phyloP scores from a whole-genome alignment of 2,113 vertebrate species.

The Grus americana region DNA sequence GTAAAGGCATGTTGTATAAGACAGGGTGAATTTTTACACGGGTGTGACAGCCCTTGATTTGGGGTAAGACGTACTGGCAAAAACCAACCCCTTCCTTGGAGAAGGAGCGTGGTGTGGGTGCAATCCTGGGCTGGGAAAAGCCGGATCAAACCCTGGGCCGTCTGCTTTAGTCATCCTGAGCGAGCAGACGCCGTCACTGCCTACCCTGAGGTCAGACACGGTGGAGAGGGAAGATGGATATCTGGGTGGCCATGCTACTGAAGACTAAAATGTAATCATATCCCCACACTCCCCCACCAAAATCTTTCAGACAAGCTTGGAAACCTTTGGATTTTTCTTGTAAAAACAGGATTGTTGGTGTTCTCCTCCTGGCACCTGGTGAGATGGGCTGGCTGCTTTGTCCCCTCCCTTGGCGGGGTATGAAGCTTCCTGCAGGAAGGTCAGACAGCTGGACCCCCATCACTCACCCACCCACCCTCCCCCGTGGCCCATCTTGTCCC shows the following conservation, averaged over 20 bases:
- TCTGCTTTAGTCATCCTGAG: background rate
- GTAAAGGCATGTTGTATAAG: background rate
- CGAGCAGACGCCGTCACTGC: background rate
- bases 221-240: background rate
- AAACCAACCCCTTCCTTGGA: background rate
- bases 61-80: background rate
- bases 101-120: background rate
- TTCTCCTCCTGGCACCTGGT: background rate
- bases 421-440: background rate
- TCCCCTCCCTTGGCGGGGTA: background rate
- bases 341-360: background rate
- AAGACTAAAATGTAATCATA: background rate
- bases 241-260: background rate
- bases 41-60: background rate
- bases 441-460: background rate
- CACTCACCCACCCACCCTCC: background rate
- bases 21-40: background rate
- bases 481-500: background rate
- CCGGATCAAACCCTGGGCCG: background rate
- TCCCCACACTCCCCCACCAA: background rate
- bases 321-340: background rate
- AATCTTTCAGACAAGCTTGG: background rate
- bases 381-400: background rate
- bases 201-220: background rate
- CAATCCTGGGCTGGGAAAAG: background rate